These are phyloP conservation scores for Aurelia sp. DNA, from an alignment of 30 jellyfish, hydroid and myxozoan genomes.

Conservation along the genomic window DNA sequence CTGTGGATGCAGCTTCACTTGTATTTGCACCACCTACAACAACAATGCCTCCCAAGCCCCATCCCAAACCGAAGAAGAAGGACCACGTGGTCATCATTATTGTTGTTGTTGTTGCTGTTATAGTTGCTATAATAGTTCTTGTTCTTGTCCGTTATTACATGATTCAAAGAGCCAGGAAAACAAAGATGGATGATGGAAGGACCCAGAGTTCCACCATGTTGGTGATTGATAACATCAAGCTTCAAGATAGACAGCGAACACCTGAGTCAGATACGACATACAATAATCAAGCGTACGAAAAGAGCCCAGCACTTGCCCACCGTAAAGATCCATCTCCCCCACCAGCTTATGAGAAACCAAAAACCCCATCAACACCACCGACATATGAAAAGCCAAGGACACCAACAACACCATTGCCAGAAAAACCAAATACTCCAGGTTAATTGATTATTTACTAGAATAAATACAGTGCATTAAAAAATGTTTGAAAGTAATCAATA, in stretches of 20 bases:
- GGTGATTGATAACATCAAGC: conserved; percentile 27
- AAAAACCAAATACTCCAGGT: too few species aligned
- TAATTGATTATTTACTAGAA: not conserved
- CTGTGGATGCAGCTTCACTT: conserved; percentile 26
- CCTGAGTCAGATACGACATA: not conserved
- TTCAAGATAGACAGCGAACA: conserved; percentile 14
- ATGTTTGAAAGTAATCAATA: too few species aligned
- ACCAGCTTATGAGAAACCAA: not conserved
- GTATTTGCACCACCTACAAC: not conserved
- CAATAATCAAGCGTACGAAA: too few species aligned
- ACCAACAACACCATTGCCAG: too few species aligned
- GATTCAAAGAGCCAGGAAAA: conserved; percentile 7
- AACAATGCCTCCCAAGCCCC: conserved; percentile 1
- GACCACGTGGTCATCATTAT: not conserved
- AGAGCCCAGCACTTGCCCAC: not conserved
- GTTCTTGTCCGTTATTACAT: not conserved
- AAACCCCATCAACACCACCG: too few species aligned
- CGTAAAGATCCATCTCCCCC: not conserved
- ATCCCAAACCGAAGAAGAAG: conserved; percentile 1
- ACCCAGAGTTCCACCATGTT: not conserved
- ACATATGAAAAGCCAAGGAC: too few species aligned
- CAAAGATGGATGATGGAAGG: not conserved
- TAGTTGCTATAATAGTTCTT: not conserved
- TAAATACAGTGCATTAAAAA: not conserved
- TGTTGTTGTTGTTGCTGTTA: conserved; percentile 12